Percentiles rank a stretch among this genome's conserved stretches.
Evolutionary conservation across 2,888 invertebrate species (phyloP).

Genomic region (Halocaridina rubra): DNA sequence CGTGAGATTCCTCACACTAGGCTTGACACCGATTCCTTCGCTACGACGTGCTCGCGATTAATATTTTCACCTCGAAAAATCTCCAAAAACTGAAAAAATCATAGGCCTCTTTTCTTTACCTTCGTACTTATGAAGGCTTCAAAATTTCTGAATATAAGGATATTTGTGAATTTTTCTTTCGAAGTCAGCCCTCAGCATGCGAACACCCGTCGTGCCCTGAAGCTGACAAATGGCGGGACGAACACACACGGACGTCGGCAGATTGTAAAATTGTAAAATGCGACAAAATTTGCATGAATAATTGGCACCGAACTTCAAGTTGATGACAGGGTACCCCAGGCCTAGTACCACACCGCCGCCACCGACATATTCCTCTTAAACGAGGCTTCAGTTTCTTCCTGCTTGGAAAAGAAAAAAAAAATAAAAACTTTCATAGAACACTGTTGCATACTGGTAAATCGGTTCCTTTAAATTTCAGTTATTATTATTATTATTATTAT

Average conservation of each 20-base stretch:
- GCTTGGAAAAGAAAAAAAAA: too few relatives aligned
- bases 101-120: too few relatives aligned
- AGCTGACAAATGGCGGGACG: slow-evolving; percentile 30
- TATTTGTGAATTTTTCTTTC: neutral
- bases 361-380: too few relatives aligned
- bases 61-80: too few relatives aligned
- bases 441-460: too few relatives aligned
- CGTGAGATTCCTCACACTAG: neutral
- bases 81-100: neutral
- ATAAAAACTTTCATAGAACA: too few relatives aligned
- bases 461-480: too few relatives aligned
- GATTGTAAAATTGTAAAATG: slow-evolving; percentile 44
- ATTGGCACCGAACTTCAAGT: slow-evolving; percentile 1
- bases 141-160: too few relatives aligned
- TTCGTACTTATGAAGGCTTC: too few relatives aligned
- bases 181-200: neutral
- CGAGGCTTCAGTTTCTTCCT: too few relatives aligned
- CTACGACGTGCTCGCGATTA: neutral
- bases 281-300: slow-evolving; percentile 43
- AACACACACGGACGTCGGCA: slow-evolving; percentile 19
- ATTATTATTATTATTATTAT: too few relatives aligned
- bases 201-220: slow-evolving; percentile 7
- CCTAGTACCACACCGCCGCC: neutral
- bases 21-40: neutral
- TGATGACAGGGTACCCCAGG: neutral